Evolutionary conservation across 2,113 vertebrate genomes (phyloP), one percentile per base, ranked within the genome.

Genomic region (Naja naja): DNA sequence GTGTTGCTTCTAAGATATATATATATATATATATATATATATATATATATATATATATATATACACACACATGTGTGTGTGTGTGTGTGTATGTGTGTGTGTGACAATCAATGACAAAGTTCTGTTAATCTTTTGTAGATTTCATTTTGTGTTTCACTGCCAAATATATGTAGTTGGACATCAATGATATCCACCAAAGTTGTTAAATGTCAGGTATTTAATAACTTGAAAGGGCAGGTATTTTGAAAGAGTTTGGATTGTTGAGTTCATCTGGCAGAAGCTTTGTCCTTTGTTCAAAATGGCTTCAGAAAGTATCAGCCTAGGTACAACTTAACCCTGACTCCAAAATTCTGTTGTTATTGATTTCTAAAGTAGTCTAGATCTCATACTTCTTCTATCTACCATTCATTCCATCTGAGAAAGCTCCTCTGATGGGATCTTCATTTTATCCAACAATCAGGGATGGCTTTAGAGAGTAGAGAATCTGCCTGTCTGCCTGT

Each of bases 221-320:
- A 97, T 97, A 97, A 98, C 97, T 95, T 96, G 96, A 98, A 98
- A 98, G 97, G 97, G 97, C 97, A 98, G 96, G 97, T 97, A 95
- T 97, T 97, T 97, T 96, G 96, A 93, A 97, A 97, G 95, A 91
- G 96, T 97, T 96, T 96, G 93, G 95, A 95, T 96, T 97, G 93
- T 96, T 95, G 96, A 95, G 92, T 96, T 97, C 97, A 97, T 97
- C 95, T 96, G 92, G 54, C 69, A 94, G 95, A 96, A 98, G 95
- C 92, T 96, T 89, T 43, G 89, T 92, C 92, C 91, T 97, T 49
- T 49, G 8, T 7, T 49, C 47, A 49, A 9, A 49, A 49, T 49
- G 47, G 47, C 47, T 49, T 49, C 8, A 8, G 47, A 49, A 49
- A 49, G 8, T 49, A 49, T 49, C 95, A 90, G n/a, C 74, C 45